Percentiles rank a stretch among this genome's conserved stretches.
Conservation (phyloP, 2,888 invertebrate genomes). For the Ophion ellenae region DNA sequence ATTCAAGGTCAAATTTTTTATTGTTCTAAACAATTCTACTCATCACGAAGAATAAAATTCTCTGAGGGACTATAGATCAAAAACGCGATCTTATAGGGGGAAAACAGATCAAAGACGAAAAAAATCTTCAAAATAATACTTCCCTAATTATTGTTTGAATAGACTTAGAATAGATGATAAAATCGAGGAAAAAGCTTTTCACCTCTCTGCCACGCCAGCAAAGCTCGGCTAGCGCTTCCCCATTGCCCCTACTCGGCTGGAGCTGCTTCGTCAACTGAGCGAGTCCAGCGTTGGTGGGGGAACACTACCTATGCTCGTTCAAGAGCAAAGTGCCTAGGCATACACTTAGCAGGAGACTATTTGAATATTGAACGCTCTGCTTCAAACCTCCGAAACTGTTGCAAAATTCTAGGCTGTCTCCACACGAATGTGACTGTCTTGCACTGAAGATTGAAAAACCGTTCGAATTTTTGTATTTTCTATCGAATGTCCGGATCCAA, state of each 20-base stretch:
- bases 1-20: constrained; percentile 15
- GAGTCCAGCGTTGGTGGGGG: too few species aligned
- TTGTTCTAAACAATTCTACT: constrained; percentile 14
- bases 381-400: background rate
- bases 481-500: too few species aligned
- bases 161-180: background rate
- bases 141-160: background rate
- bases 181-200: background rate
- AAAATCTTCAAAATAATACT: background rate
- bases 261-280: too few species aligned
- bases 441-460: background rate
- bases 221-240: too few species aligned
- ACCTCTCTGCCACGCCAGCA: too few species aligned
- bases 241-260: too few species aligned
- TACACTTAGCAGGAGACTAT: background rate
- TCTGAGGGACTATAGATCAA: constrained; percentile 1
- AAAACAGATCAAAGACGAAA: background rate
- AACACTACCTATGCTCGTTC: too few species aligned
- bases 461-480: too few species aligned
- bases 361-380: background rate
- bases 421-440: background rate
- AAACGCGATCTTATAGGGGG: background rate
- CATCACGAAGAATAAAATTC: background rate
- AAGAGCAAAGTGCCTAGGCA: background rate
- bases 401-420: background rate